A percentile compares a stretch with the other conserved stretches of the same genome.
Evolutionary conservation across 2,797 vertebrate species (phyloP).

Genomic region (Coregonus ussuriensis): DNA sequence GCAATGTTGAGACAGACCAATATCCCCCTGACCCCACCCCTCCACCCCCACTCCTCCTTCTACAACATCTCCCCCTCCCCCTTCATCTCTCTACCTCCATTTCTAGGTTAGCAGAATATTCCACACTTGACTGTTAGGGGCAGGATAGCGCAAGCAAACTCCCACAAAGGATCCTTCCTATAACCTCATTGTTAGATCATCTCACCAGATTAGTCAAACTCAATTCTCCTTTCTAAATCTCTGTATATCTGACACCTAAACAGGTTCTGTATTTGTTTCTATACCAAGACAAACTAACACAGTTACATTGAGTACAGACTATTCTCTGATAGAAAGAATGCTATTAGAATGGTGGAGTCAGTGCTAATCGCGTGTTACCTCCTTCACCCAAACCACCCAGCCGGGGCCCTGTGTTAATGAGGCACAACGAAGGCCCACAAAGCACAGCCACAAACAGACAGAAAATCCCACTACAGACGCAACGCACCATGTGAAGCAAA

Average conservation of each 20-base stretch:
- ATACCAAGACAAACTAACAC: conserved; percentile 32
- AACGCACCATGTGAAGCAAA: conserved; percentile 8
- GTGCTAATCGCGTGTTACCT: conserved; percentile 28
- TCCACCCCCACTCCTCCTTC: conserved; percentile 34
- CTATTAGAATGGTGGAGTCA: conserved; percentile 9
- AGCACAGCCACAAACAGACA: conserved; percentile 23
- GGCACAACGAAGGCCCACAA: conserved; percentile 34
- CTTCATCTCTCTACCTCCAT: conserved; percentile 74
- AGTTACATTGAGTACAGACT: conserved; percentile 18
- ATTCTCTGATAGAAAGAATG: conserved; percentile 39
- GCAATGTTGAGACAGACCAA: conserved; percentile 57
- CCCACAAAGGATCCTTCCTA: neutral
- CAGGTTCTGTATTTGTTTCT: conserved; percentile 34
- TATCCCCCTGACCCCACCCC: conserved; percentile 53
- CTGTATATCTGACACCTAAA: neutral
- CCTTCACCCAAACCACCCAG: conserved; percentile 4
- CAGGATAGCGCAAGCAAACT: conserved; percentile 58
- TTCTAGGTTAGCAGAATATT: conserved; percentile 64
- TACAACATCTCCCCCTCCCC: conserved; percentile 31
- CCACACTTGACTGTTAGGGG: conserved; percentile 68
- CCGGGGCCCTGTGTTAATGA: conserved; percentile 33
- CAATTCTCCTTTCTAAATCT: neutral
- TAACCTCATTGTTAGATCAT: conserved; percentile 23
- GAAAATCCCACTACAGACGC: conserved; percentile 7
- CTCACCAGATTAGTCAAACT: conserved; percentile 4